These are phyloP conservation scores for Arctopsyche grandis DNA, from an alignment of 1,140 invertebrate genomes.

Conservation along the genomic window DNA sequence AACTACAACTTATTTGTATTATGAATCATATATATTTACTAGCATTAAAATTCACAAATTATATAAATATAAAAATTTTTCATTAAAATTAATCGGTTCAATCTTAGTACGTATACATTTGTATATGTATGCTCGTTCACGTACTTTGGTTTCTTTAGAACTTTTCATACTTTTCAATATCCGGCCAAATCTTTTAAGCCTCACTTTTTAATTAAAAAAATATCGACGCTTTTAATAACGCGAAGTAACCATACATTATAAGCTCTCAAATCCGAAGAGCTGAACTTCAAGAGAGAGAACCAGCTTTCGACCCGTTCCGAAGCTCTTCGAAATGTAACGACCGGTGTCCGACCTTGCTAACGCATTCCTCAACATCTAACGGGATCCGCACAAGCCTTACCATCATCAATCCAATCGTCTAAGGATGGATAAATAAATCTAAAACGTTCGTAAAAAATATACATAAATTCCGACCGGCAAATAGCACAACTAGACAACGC, in stretches of 20 bases:
- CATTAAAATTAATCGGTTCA: too few relatives aligned
- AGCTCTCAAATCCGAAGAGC: too few relatives aligned
- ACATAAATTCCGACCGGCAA: background rate
- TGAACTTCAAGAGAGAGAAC: slow-evolving; percentile 2
- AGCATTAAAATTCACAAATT: too few relatives aligned
- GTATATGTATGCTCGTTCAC: too few relatives aligned
- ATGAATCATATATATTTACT: too few relatives aligned
- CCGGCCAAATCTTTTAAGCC: too few relatives aligned
- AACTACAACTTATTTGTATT: too few relatives aligned
- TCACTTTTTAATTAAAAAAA: background rate
- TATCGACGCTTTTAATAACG: slow-evolving; percentile 1
- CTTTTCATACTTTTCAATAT: too few relatives aligned
- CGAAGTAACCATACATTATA: background rate
- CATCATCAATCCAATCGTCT: slow-evolving; percentile 24
- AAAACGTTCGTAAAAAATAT: background rate
- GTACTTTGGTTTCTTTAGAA: too few relatives aligned
- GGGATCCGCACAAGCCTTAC: slow-evolving; percentile 36
- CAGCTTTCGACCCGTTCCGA: slow-evolving; percentile 27
- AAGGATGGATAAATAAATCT: slow-evolving; percentile 6
- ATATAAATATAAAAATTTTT: too few relatives aligned
- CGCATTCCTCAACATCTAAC: slow-evolving; percentile 42
- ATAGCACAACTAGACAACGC: background rate
- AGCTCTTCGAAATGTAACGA: slow-evolving; percentile 21
- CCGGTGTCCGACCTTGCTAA: slow-evolving; percentile 37
- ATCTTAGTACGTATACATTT: too few relatives aligned